Conservation (phyloP, 2,113 vertebrate genomes). For the Actenoides lindsayi region DNA sequence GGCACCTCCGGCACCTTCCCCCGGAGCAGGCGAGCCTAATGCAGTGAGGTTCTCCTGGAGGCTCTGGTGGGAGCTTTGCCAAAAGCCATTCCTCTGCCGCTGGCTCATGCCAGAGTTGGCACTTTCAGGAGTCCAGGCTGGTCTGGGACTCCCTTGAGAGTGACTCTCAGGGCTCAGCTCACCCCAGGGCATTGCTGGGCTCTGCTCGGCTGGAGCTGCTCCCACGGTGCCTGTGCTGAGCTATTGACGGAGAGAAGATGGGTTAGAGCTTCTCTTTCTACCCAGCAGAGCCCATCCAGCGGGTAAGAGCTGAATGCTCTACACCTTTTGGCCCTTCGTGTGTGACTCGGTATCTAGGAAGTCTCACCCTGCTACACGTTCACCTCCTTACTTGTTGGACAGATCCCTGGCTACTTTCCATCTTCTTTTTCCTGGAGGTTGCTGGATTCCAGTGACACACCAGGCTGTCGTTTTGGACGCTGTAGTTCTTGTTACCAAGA, state of each 20-base stretch:
- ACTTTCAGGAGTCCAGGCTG: neutral
- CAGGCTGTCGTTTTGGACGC: slow-evolving; percentile 90
- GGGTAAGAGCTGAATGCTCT: neutral
- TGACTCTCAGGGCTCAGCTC: neutral
- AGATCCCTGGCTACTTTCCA: slow-evolving; percentile 58
- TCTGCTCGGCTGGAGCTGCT: slow-evolving; percentile 50
- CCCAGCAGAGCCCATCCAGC: neutral
- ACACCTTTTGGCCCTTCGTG: neutral
- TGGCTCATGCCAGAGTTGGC: neutral
- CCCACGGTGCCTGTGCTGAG: slow-evolving; percentile 50
- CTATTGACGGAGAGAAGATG: neutral
- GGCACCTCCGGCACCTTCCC: neutral
- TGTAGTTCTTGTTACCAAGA: slow-evolving; percentile 88
- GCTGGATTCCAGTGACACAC: slow-evolving; percentile 90
- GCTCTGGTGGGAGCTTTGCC: neutral
- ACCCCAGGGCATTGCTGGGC: slow-evolving; percentile 29
- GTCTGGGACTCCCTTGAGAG: neutral
- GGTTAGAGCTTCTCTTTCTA: neutral
- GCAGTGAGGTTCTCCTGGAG: neutral
- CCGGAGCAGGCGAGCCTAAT: neutral
- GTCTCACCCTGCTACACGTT: neutral
- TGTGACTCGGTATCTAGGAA: neutral
- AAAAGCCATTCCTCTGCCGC: slow-evolving; percentile 5
- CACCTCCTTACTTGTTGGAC: slow-evolving; percentile 72
- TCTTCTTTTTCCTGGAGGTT: slow-evolving; percentile 77